A percentile compares a stretch with the other conserved stretches of the same genome.
These are phyloP conservation scores for Eumacrocentrus americanus DNA, from an alignment of 2,888 invertebrate species.

Conservation along the genomic window DNA sequence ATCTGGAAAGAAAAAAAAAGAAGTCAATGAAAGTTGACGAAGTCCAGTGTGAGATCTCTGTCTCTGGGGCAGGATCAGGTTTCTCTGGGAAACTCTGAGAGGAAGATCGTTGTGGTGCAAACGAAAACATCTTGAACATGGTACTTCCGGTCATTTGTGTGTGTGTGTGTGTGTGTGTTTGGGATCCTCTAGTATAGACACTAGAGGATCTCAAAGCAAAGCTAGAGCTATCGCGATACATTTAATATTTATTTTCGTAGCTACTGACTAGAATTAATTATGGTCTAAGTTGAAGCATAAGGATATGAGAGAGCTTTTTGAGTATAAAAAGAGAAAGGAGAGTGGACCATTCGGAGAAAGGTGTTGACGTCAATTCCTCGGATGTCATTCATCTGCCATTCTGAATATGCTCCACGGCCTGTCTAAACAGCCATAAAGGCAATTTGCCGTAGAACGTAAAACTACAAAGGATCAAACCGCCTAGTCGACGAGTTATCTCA, in stretches of 20 bases:
- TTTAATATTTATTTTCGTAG: no score
- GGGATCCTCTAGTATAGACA: no score
- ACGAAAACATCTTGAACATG: conserved; percentile 2
- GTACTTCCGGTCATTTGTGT: conserved; percentile 4
- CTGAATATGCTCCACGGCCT: conserved; percentile 35
- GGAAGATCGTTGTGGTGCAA: not conserved
- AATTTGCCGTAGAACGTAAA: conserved; percentile 46
- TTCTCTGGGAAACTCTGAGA: not conserved
- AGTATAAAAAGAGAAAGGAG: no score
- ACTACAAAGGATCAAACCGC: conserved; percentile 39
- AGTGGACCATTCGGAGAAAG: conserved; percentile 23
- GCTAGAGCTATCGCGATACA: no score
- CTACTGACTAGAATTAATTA: no score
- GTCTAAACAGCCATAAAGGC: conserved; percentile 47
- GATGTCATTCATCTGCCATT: conserved; percentile 21
- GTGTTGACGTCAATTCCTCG: conserved; percentile 32
- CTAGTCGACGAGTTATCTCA: not conserved
- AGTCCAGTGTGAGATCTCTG: not conserved
- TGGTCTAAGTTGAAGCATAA: no score
- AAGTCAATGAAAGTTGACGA: conserved; percentile 18
- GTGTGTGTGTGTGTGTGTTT: no score
- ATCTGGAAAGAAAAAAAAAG: not conserved
- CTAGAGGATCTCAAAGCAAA: no score
- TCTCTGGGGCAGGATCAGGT: not conserved
- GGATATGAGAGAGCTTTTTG: no score